These are phyloP conservation scores for Tringa solitaria DNA, from an alignment of 2,113 vertebrate genomes.

Conservation along the genomic window DNA sequence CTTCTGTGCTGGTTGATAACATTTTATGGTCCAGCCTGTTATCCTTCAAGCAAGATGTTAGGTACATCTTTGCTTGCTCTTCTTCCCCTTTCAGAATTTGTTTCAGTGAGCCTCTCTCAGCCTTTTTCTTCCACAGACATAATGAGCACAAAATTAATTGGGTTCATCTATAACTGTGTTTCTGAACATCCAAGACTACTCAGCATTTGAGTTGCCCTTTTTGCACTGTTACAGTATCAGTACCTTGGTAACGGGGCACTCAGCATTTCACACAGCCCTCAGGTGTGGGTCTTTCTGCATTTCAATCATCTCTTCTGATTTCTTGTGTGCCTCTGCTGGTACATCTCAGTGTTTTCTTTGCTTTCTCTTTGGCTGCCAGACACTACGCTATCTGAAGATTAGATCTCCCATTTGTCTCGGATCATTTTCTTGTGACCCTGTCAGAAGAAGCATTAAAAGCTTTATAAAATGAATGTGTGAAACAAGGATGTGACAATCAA, in stretches of 20 bases:
- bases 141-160: not conserved
- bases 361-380: not conserved
- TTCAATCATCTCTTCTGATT: not conserved
- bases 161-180: not conserved
- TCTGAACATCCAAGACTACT: not conserved
- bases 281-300: not conserved
- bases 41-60: not conserved
- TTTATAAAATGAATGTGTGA: slow-evolving; percentile 30
- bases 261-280: not conserved
- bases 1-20: not conserved
- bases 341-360: not conserved
- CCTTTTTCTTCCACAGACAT: not conserved
- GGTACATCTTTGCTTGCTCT: not conserved
- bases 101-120: not conserved
- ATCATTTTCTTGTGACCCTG: slow-evolving; percentile 24
- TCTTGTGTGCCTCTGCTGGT: not conserved
- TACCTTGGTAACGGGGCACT: not conserved
- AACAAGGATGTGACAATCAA: slow-evolving; percentile 28
- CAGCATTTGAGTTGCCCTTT: not conserved
- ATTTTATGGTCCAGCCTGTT: not conserved
- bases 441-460: slow-evolving; percentile 32
- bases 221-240: not conserved
- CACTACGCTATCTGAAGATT: not conserved
- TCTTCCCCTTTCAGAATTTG: not conserved
- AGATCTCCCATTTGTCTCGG: slow-evolving; percentile 23